phyloP scores from a whole-genome alignment of 2,888 invertebrate species.

The Hydrotaea diabolus region DNA sequence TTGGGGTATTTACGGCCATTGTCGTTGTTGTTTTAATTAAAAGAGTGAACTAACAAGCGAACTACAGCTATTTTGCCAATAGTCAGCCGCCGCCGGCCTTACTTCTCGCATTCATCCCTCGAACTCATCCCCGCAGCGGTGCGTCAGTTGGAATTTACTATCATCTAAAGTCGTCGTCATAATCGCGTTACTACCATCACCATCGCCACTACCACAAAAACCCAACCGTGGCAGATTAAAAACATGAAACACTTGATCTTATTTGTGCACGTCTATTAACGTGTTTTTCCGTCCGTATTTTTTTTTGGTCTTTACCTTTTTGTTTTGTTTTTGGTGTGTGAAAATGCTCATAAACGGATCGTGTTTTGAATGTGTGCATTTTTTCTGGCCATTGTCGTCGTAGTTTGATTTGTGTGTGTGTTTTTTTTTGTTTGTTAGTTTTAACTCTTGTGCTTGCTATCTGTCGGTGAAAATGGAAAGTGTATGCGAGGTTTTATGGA shows the following conservation, averaged over 20 bases:
- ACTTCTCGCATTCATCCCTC: neutral
- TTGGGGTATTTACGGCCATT: slow-evolving; percentile 18
- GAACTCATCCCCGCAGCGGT: neutral
- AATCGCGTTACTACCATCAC: slow-evolving; percentile 2
- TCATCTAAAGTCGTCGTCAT: slow-evolving; percentile 43
- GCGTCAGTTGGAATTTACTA: neutral
- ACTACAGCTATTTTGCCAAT: neutral
- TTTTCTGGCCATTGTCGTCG: slow-evolving; percentile 35
- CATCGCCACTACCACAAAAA: slow-evolving; percentile 11
- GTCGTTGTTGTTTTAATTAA: neutral
- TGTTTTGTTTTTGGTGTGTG: slow-evolving; percentile 22
- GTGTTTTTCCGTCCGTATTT: slow-evolving; percentile 22
- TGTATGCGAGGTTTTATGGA: slow-evolving; percentile 62
- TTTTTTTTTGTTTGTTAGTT: slow-evolving; percentile 25
- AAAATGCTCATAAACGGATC: slow-evolving; percentile 23
- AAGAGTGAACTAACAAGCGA: too few relatives aligned
- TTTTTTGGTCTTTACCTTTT: neutral
- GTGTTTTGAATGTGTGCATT: slow-evolving; percentile 50
- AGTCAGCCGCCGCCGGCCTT: neutral
- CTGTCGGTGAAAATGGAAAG: slow-evolving; percentile 70
- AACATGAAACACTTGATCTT: slow-evolving; percentile 60
- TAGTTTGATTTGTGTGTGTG: slow-evolving; percentile 22
- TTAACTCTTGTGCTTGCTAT: slow-evolving; percentile 26
- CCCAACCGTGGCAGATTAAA: slow-evolving; percentile 26
- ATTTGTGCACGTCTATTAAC: slow-evolving; percentile 40